Conservation (phyloP, 2,113 vertebrate genomes). For the Dromas ardeola region DNA sequence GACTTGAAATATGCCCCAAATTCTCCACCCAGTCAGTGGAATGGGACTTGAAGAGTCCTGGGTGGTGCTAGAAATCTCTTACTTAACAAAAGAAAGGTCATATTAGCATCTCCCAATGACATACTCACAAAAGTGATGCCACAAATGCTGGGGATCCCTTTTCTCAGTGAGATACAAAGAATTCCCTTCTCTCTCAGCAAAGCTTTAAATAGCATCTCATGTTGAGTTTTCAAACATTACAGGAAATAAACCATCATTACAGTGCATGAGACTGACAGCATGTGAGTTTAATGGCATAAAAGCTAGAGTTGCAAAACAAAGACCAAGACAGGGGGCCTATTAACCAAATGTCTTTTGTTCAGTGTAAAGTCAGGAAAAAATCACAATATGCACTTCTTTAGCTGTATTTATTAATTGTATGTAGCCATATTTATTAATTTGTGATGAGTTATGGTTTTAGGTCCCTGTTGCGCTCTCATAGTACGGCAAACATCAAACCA, state of each 20-base stretch:
- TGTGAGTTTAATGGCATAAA: background rate
- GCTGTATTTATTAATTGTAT: background rate
- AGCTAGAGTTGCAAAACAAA: conserved; percentile 6
- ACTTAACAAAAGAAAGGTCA: conserved; percentile 49
- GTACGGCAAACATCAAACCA: background rate
- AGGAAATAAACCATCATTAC: background rate
- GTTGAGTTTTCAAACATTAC: conserved; percentile 6
- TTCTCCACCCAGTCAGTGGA: background rate
- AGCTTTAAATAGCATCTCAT: background rate
- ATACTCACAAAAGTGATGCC: background rate
- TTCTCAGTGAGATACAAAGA: background rate
- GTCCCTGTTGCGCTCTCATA: background rate
- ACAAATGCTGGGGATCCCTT: background rate
- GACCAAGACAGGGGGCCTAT: background rate
- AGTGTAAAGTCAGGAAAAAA: background rate
- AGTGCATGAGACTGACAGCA: background rate
- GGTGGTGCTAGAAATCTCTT: conserved; percentile 35
- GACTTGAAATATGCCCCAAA: conserved; percentile 1
- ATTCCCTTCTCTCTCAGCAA: background rate
- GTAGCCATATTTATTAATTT: background rate
- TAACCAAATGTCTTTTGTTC: background rate
- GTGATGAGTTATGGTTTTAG: background rate
- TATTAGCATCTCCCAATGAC: conserved; percentile 38
- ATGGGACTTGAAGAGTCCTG: conserved; percentile 1
- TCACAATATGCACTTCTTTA: background rate